Evolutionary conservation across 2,113 vertebrate species (phyloP).

Genomic region (Daubentonia madagascariensis): DNA sequence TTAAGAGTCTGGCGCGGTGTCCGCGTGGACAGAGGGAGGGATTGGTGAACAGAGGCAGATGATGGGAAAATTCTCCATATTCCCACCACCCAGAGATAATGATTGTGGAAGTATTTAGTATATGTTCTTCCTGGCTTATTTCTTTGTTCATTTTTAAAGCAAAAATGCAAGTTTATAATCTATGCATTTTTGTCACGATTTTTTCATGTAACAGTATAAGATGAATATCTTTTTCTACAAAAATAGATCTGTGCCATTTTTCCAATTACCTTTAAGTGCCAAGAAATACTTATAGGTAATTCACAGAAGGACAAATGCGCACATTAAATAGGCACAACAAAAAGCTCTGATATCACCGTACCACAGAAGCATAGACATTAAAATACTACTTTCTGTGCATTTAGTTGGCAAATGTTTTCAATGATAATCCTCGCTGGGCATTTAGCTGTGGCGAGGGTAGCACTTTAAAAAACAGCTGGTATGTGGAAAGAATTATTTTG

Average conservation of each 20-base stretch:
- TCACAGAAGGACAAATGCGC: background rate
- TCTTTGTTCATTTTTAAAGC: background rate
- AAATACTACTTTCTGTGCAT: background rate
- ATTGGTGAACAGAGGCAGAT: background rate
- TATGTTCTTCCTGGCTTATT: background rate
- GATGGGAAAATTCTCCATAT: background rate
- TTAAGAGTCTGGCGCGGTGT: background rate
- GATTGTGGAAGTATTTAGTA: background rate
- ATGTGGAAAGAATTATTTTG: background rate
- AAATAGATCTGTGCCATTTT: background rate
- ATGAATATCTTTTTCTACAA: background rate
- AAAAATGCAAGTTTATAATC: background rate
- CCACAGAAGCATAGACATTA: background rate
- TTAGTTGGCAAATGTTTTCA: background rate
- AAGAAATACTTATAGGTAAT: background rate
- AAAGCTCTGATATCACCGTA: background rate
- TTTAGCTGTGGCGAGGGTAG: background rate
- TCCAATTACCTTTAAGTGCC: background rate
- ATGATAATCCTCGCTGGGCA: background rate
- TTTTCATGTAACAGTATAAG: background rate
- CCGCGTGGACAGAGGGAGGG: no score
- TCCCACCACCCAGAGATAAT: background rate
- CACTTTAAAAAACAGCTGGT: background rate
- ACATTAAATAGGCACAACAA: background rate
- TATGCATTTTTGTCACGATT: background rate